These are phyloP conservation scores for Hyposmocoma kahamanoa DNA, from an alignment of 1,140 invertebrate species.

Conservation along the genomic window DNA sequence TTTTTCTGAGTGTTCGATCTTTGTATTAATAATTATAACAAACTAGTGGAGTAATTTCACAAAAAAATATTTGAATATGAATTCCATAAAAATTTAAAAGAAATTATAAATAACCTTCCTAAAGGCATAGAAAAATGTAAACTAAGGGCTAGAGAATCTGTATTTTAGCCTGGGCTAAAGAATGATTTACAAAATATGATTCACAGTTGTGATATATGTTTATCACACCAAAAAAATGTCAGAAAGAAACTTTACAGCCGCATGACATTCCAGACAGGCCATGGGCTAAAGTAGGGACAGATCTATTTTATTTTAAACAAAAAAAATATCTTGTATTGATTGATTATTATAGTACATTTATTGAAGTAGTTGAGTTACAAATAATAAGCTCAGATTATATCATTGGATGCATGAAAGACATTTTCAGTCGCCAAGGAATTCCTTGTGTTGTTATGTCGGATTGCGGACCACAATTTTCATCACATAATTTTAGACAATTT, in stretches of 20 bases:
- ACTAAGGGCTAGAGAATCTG: not conserved
- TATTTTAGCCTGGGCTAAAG: conserved; percentile 7
- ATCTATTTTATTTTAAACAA: conserved; percentile 37
- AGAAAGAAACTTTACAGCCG: conserved; percentile 32
- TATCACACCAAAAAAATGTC: conserved; percentile 7
- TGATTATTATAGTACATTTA: conserved; percentile 45
- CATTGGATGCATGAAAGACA: conserved; percentile 27
- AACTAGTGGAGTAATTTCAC: too few species aligned
- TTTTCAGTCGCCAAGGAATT: conserved; percentile 50
- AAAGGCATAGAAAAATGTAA: conserved; percentile 9
- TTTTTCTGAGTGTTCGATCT: too few species aligned
- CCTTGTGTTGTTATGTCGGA: conserved; percentile 55
- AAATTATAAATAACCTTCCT: too few species aligned
- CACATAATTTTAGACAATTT: conserved; percentile 51
- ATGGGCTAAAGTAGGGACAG: conserved; percentile 39
- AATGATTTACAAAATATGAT: conserved; percentile 4
- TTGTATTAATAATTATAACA: too few species aligned
- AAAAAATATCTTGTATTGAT: conserved; percentile 41
- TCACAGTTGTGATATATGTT: conserved; percentile 6
- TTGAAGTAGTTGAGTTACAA: conserved; percentile 23
- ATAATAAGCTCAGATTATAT: conserved; percentile 12
- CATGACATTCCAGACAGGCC: conserved; percentile 29
- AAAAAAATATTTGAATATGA: too few species aligned
- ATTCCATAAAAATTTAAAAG: too few species aligned
- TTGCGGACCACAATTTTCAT: conserved; percentile 53